phyloP scores from a whole-genome alignment of 2,113 vertebrate genomes.

The Aldabrachelys gigantea region DNA sequence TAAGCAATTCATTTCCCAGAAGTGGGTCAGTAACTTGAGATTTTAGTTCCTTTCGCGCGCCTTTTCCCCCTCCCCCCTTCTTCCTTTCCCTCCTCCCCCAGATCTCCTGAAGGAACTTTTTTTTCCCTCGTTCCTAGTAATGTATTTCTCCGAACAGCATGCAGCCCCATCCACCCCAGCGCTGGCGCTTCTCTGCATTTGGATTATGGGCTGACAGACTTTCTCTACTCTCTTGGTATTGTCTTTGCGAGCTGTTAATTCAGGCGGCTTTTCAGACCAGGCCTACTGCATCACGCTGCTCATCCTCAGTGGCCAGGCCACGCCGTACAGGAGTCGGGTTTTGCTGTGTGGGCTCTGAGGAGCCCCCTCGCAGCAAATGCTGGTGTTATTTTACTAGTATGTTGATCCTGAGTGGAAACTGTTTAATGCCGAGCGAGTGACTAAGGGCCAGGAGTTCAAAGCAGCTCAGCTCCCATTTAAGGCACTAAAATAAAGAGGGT shows the following conservation, averaged over 20 bases:
- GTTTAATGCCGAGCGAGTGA: constrained; percentile 72
- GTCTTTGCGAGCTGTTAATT: background rate
- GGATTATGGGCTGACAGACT: background rate
- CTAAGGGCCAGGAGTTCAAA: constrained; percentile 59
- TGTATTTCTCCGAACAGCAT: background rate
- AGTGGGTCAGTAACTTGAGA: background rate
- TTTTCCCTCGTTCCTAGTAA: background rate
- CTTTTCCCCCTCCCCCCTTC: background rate
- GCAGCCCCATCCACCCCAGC: background rate
- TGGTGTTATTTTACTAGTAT: background rate
- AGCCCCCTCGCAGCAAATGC: background rate
- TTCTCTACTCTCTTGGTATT: background rate
- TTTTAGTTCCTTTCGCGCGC: background rate
- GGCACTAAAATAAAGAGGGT: constrained; percentile 65
- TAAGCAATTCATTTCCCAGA: background rate
- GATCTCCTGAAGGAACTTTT: background rate
- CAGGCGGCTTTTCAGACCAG: rapidly evolving
- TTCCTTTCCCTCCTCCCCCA: background rate
- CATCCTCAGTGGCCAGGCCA: rapidly evolving
- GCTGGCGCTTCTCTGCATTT: background rate
- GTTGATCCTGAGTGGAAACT: constrained; percentile 47
- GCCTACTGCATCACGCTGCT: background rate
- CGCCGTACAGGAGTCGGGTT: rapidly evolving
- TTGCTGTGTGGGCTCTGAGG: background rate
- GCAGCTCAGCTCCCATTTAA: constrained; percentile 70